A percentile compares a stretch with the other conserved stretches of the same genome.
Conservation (phyloP, 2,888 invertebrate species). For the Stratiomys singularior region DNA sequence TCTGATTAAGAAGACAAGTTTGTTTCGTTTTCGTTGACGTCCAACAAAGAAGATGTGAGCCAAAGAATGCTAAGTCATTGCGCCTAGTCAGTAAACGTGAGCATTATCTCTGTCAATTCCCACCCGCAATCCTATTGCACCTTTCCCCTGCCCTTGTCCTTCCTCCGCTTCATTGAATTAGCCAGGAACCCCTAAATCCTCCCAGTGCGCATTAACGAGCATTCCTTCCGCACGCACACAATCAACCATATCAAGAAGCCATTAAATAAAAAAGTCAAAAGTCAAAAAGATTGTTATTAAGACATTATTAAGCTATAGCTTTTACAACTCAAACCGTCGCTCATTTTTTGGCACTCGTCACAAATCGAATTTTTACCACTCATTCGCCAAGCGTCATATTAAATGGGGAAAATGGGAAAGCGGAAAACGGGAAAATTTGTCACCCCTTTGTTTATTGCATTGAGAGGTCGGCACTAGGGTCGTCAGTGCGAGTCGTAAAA, state of each 20-base stretch:
- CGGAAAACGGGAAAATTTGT: conserved; percentile 39
- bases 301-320: conserved; percentile 36
- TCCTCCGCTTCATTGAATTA: too few relatives aligned
- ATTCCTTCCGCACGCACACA: too few relatives aligned
- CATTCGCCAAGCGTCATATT: background rate
- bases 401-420: conserved; percentile 16
- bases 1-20: too few relatives aligned
- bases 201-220: too few relatives aligned
- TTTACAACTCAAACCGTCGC: conserved; percentile 16
- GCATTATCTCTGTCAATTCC: too few relatives aligned
- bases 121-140: too few relatives aligned
- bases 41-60: too few relatives aligned
- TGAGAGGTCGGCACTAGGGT: conserved; percentile 28
- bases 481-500: conserved; percentile 30
- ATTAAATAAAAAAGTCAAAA: conserved; percentile 22
- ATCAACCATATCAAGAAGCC: background rate
- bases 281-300: conserved; percentile 36
- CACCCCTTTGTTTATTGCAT: conserved; percentile 42
- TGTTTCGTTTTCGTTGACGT: too few relatives aligned
- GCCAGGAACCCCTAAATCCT: too few relatives aligned
- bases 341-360: background rate
- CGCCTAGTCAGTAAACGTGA: too few relatives aligned
- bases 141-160: too few relatives aligned
- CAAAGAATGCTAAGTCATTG: too few relatives aligned
- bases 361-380: background rate